These are phyloP conservation scores for Boulengeromyrus knoepffleri DNA, from an alignment of 2,113 vertebrate genomes.

Conservation along the genomic window DNA sequence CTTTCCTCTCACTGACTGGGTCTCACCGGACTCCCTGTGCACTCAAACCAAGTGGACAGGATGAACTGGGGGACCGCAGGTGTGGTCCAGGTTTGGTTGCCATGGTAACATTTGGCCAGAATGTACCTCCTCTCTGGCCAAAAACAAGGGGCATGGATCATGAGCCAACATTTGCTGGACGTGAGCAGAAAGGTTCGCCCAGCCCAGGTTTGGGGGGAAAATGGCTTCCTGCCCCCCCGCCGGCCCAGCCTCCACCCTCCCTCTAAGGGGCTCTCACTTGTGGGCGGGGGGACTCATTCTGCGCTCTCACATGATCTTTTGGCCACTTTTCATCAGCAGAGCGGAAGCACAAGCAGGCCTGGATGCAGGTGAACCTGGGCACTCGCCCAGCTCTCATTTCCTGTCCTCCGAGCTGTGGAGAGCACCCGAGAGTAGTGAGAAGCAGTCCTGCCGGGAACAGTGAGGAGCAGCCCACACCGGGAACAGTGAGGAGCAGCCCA, in stretches of 20 bases:
- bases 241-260: background rate
- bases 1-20: background rate
- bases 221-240: background rate
- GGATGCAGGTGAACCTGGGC: constrained; percentile 56
- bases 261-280: background rate
- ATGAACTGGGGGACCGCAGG: background rate
- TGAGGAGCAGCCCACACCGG: background rate
- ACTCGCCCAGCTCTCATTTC: constrained; percentile 57
- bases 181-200: background rate
- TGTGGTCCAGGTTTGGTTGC: background rate
- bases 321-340: background rate
- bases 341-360: constrained; percentile 14
- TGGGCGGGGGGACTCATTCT: background rate
- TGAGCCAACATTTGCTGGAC: background rate
- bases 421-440: constrained; percentile 40
- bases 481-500: constrained; percentile 9
- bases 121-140: background rate
- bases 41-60: background rate
- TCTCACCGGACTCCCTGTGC: background rate
- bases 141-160: background rate
- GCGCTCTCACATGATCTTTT: background rate
- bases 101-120: background rate
- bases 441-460: constrained; percentile 28
- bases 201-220: background rate
- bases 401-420: constrained; percentile 39